Base-by-base conservation (phyloP, 2,888 invertebrate species). In the Cremastinae sp. region DNA sequence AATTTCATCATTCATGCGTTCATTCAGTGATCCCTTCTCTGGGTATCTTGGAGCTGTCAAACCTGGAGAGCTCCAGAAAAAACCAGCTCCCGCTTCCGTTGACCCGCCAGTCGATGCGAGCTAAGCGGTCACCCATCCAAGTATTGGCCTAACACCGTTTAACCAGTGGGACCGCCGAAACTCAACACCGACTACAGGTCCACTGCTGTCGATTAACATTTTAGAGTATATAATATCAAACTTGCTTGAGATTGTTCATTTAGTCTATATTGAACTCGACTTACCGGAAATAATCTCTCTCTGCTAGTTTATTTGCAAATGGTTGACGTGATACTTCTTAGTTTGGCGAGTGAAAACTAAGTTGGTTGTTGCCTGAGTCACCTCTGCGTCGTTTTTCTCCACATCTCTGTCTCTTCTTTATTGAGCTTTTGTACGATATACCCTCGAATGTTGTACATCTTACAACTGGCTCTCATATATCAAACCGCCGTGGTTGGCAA, bases 391-490 rank as follows among this genome's bases (percentile, higher is more conserved):
- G 51, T 51, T 62, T n/a, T 51, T 35, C n/a, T 71, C 41, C 39
- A 41, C 35, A 39, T 62, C 45, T 62, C 28, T 53, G 20, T 39
- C 55, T 28, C 51, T 51, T 12, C 37, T 43, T 43, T 43, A 41
- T 45, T 20, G 47, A 58, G 68, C 20, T 68, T 58, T 39, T 35
- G 35, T 45, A 14, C 12, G 22, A 47, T 49, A 41, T 10, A 47
- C 37, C 9, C 68, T 2, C 12, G 12, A 49, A 68, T 68, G 37
- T 70, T 35, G 53, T 61, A 53, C 28, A 53, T 12, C 22, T 37
- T 61, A 35, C 45, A 70, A 43, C 69, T 74, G 20, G 35, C 71
- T 69, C 58, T 64, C 71, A 76, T 79, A 74, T 71, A 79, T 79
- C 75, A 79, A 56, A 71, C 59, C 35, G 43, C 43, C 45, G 55